phyloP scores from a whole-genome alignment of 2,888 invertebrate genomes.

The Argynnis bischoffii region DNA sequence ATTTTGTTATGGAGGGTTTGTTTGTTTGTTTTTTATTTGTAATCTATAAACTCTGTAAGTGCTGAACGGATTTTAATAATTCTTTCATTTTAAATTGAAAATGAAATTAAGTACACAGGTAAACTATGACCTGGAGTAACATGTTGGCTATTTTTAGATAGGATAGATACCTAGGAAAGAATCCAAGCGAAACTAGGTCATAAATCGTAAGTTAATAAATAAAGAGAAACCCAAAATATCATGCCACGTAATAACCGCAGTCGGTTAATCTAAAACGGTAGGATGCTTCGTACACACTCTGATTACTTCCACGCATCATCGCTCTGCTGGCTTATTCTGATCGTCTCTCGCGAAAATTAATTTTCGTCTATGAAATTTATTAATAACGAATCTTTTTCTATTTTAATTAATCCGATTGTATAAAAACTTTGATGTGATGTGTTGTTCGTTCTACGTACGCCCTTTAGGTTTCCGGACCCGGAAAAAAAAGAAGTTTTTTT shows the following conservation, averaged over 20 bases:
- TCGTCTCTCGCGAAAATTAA: not conserved
- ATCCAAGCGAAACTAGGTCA: not conserved
- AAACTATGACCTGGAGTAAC: too few relatives aligned
- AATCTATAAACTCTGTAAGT: too few relatives aligned
- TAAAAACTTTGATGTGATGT: not conserved
- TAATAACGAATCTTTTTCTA: not conserved
- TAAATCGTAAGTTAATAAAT: not conserved
- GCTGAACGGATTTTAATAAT: too few relatives aligned
- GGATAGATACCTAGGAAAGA: not conserved
- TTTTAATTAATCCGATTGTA: not conserved
- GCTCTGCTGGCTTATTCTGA: conserved; percentile 52
- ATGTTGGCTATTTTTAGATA: too few relatives aligned
- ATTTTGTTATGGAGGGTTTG: too few relatives aligned
- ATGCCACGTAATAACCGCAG: conserved; percentile 3
- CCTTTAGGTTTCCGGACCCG: too few relatives aligned
- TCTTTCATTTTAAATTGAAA: too few relatives aligned
- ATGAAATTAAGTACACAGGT: too few relatives aligned
- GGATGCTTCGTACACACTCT: conserved; percentile 64
- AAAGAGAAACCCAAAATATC: not conserved
- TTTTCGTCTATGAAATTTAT: not conserved
- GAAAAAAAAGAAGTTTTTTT: too few relatives aligned
- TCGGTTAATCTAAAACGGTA: conserved; percentile 18
- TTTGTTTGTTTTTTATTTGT: too few relatives aligned
- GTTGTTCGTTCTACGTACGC: too few relatives aligned
- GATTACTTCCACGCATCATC: conserved; percentile 58